Conservation (phyloP, 64 coral and sea anemone genomes). For the Pachyseris speciosa region DNA sequence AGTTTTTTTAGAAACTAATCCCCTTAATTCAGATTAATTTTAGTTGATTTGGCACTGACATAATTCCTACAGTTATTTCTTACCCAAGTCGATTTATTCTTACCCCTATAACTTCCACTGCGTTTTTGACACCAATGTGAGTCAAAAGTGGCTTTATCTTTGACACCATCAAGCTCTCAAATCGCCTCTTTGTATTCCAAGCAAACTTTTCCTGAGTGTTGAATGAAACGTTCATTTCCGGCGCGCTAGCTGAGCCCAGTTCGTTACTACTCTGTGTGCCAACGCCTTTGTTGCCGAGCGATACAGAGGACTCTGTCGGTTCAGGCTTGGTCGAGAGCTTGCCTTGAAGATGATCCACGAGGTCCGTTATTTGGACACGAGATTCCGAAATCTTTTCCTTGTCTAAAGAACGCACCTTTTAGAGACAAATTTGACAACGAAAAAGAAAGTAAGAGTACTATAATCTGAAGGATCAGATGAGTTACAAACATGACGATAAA, state of each 20-base stretch:
- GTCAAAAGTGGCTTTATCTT: conserved; percentile 78
- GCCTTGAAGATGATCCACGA: conserved; percentile 76
- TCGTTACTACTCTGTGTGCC: conserved; percentile 33
- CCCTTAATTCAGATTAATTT: no score
- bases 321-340: conserved; percentile 66
- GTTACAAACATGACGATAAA: no score
- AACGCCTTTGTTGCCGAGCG: background rate
- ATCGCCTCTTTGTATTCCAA: conserved; percentile 77
- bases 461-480: no score
- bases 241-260: background rate
- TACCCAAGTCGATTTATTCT: background rate
- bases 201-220: conserved; percentile 82
- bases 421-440: background rate
- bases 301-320: conserved; percentile 24
- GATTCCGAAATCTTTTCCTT: conserved; percentile 76
- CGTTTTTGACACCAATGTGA: conserved; percentile 69
- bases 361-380: conserved; percentile 40
- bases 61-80: no score
- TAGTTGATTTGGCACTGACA: background rate
- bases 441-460: no score
- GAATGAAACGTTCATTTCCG: conserved; percentile 84
- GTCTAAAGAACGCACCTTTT: conserved; percentile 75
- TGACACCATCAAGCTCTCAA: conserved; percentile 90
- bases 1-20: no score
- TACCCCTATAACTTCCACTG: conserved; percentile 85